These are phyloP conservation scores for Danio aesculapii DNA, from an alignment of 2,797 vertebrate genomes.

Conservation along the genomic window DNA sequence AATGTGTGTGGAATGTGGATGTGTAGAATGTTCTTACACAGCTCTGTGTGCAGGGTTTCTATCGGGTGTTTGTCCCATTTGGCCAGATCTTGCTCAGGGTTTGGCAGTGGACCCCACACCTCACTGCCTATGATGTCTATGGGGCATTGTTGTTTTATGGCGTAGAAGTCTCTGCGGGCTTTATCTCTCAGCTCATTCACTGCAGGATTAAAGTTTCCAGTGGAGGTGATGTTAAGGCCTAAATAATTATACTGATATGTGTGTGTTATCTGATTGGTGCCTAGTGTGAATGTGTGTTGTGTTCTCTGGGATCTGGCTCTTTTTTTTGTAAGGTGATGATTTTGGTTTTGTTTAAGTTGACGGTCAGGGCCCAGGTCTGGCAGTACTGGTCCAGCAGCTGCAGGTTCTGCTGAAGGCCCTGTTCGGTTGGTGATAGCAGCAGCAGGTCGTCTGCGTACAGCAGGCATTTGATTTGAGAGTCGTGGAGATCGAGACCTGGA, in stretches of 20 bases:
- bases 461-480: background rate
- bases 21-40: no score
- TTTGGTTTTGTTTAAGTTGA: background rate
- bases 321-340: background rate
- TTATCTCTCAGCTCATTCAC: constrained; percentile 7
- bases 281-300: background rate
- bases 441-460: background rate
- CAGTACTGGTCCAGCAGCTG: background rate
- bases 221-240: background rate
- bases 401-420: no score
- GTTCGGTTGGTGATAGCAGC: background rate
- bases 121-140: no score
- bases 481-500: background rate
- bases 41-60: no score
- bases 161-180: background rate
- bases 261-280: background rate
- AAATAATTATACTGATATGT: background rate
- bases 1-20: no score
- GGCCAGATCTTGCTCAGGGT: no score
- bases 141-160: background rate
- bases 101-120: background rate
- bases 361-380: background rate
- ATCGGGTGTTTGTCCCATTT: no score
- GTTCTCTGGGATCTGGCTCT: background rate
- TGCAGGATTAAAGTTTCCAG: background rate